Percentiles rank a stretch among this genome's conserved stretches.
Conservation (phyloP, 2,797 vertebrate species). For the Acanthiza pusilla region DNA sequence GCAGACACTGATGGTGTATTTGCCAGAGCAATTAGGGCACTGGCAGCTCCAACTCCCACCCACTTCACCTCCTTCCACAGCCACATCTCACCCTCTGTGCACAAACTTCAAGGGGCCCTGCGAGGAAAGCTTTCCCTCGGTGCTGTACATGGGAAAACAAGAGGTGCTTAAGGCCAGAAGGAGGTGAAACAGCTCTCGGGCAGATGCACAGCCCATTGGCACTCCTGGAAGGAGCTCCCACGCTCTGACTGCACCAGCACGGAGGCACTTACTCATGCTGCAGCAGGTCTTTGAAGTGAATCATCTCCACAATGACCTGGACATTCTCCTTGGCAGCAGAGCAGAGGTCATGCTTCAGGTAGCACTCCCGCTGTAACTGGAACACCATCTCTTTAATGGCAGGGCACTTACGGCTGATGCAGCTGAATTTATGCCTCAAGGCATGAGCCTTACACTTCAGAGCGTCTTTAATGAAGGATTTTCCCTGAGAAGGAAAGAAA, state of each 20-base stretch:
- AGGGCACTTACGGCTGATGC: constrained; percentile 97
- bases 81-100: neutral
- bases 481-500: constrained; percentile 81
- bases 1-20: neutral
- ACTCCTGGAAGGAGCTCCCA: constrained; percentile 63
- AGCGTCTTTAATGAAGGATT: constrained; percentile 98
- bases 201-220: constrained; percentile 36
- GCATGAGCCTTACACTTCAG: constrained; percentile 97
- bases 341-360: constrained; percentile 95
- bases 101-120: neutral
- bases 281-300: constrained; percentile 97
- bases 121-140: neutral
- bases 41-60: neutral
- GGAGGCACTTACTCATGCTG: constrained; percentile 89
- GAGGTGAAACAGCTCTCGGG: constrained; percentile 20
- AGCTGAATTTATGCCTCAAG: constrained; percentile 94
- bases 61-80: neutral
- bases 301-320: constrained; percentile 98
- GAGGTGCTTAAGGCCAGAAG: neutral
- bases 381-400: constrained; percentile 98
- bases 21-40: neutral
- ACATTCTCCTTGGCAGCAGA: constrained; percentile 94
- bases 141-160: neutral
- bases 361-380: constrained; percentile 96
- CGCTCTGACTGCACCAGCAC: constrained; percentile 44